Evolutionary conservation across 2,888 invertebrate species (phyloP), one percentile per base, ranked within the genome.

Genomic region (Melinopterus prodromus): DNA sequence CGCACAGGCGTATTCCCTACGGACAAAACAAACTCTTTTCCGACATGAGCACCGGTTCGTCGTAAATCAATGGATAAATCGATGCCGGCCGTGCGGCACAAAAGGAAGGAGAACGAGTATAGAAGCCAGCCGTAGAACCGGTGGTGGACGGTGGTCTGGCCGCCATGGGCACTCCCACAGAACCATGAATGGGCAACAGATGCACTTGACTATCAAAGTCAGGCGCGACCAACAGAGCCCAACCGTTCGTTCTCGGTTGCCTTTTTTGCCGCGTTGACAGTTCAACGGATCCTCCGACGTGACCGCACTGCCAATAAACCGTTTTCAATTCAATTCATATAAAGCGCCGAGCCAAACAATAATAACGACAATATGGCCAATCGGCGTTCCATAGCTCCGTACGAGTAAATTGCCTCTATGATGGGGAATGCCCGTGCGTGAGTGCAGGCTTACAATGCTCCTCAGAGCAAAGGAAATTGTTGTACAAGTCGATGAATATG

Each of bases 251-350:
- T 53, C 53, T 53, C 12, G 53, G 26, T 26, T 12, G 53, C 53
- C 53, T 53, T 79, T 79, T 79, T 69, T 79, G 70, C 76, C 74
- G 6, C 15, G 69, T 76, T 79, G 76, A 71, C 36, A 76, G 37
- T 76, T 16, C 16, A 80, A 80, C 80, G 80, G 80, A 71, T 78
- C 75, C 77, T 38, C 37, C 26, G 78, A 79, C 80, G 80, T 80
- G 80, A 80, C 69, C 69, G 35, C 78, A 78, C 77, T 78, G 74
- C 35, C 74, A 74, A 74, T 36, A 37, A 74, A 74, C 74, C 26
- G 74, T 74, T 74, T 74, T 35, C 74, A 74, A 74, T 74, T 74
- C 74, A 74, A 36, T n/a, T 37, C 74, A 35, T 36, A 74, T 36
- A 74, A 74, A 74, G n/a, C 35, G 74, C 71, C 16, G 16, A 71